These are phyloP conservation scores for Aselliscus stoliczkanus DNA, from an alignment of 2,797 vertebrate genomes.

Conservation along the genomic window DNA sequence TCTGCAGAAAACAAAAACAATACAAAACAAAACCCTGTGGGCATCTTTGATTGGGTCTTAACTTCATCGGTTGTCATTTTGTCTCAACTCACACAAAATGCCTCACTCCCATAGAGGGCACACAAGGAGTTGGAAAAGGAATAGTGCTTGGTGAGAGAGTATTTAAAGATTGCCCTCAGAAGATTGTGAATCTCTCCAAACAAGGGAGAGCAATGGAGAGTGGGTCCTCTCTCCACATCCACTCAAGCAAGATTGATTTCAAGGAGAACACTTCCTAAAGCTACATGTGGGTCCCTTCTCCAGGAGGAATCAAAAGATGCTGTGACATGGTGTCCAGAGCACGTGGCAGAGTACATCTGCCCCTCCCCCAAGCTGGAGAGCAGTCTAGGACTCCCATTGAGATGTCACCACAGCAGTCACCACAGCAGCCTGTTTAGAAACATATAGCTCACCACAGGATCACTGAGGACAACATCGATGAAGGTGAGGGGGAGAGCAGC, in stretches of 20 bases:
- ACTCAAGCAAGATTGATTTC: not conserved
- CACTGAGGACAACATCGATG: not conserved
- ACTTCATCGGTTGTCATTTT: not conserved
- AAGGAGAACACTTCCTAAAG: not conserved
- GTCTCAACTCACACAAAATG: not conserved
- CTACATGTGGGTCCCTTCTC: not conserved
- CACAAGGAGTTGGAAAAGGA: not conserved
- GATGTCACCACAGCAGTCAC: no score
- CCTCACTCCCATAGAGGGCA: not conserved
- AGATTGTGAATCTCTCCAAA: not conserved
- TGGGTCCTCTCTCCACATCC: not conserved
- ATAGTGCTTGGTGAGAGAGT: not conserved
- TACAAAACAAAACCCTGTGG: not conserved
- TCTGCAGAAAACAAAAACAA: not conserved
- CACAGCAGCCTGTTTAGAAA: not conserved
- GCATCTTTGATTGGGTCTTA: not conserved
- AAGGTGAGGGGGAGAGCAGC: not conserved
- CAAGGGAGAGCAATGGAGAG: not conserved
- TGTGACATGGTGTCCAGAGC: not conserved
- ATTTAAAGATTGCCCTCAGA: not conserved
- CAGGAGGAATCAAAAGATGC: not conserved
- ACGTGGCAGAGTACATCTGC: rapidly evolving
- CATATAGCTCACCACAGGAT: conserved; percentile 85
- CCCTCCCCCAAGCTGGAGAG: not conserved
- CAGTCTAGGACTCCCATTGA: not conserved